A percentile compares a stretch with the other conserved stretches of the same genome.
These are phyloP conservation scores for Drosophila recens DNA, from an alignment of 2,888 invertebrate genomes.

Conservation along the genomic window DNA sequence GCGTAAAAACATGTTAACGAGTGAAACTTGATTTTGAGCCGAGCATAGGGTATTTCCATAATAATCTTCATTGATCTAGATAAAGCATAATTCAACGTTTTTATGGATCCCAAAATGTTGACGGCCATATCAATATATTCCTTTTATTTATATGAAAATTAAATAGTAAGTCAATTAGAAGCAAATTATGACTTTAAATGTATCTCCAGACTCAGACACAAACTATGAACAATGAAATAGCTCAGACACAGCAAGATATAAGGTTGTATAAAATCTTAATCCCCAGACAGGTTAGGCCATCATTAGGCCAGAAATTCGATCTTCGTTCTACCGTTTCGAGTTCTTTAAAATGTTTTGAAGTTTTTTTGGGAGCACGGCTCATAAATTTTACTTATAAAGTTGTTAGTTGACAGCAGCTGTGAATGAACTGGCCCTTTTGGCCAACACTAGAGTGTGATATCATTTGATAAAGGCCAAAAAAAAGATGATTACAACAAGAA, in stretches of 20 bases:
- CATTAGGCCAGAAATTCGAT: constrained; percentile 35
- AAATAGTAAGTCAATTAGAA: constrained; percentile 74
- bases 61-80: constrained; percentile 55
- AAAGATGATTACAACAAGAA: constrained; percentile 24
- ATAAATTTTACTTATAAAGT: constrained; percentile 78
- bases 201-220: constrained; percentile 16
- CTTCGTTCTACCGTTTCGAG: constrained; percentile 52
- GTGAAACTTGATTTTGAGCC: constrained; percentile 47
- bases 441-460: constrained; percentile 37
- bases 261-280: constrained; percentile 73
- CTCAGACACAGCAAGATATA: constrained; percentile 32
- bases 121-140: constrained; percentile 37
- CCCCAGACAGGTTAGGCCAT: constrained; percentile 66
- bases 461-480: constrained; percentile 26
- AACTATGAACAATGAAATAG: constrained; percentile 38
- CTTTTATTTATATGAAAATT: constrained; percentile 69
- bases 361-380: constrained; percentile 34
- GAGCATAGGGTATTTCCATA: constrained; percentile 40
- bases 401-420: constrained; percentile 71
- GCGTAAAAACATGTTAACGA: constrained; percentile 19
- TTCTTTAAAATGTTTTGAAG: constrained; percentile 41
- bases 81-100: constrained; percentile 49
- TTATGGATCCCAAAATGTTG: constrained; percentile 52
- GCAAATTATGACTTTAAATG: constrained; percentile 63
- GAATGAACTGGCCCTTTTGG: constrained; percentile 57